Conservation (phyloP, 1,140 invertebrate genomes). For the Ceratosolen fusciceps region DNA sequence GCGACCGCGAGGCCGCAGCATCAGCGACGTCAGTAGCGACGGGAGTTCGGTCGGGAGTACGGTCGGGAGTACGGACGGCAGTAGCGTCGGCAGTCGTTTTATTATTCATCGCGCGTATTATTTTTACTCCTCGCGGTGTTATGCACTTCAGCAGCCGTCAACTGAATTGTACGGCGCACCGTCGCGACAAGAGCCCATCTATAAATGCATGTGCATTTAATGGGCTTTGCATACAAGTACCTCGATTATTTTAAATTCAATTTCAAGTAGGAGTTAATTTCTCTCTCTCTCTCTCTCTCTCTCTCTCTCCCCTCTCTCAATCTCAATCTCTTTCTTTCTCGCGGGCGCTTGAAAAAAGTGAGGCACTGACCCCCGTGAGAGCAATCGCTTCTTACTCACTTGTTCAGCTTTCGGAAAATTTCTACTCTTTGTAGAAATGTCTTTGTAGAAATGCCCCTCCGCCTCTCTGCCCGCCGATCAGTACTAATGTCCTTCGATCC, state of each 20-base stretch:
- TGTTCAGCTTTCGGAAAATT: too few species aligned
- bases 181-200: slow-evolving; percentile 32
- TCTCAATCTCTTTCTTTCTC: too few species aligned
- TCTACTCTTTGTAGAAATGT: too few species aligned
- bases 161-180: slow-evolving; percentile 18
- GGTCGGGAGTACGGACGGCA: background rate
- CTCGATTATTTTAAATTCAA: slow-evolving; percentile 20
- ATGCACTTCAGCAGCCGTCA: slow-evolving; percentile 31
- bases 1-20: background rate
- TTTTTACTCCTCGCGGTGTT: slow-evolving; percentile 20
- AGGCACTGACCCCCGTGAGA: too few species aligned
- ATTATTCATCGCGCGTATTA: slow-evolving; percentile 56
- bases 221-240: background rate
- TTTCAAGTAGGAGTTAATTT: background rate
- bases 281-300: background rate
- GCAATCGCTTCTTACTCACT: too few species aligned
- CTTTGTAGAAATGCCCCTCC: too few species aligned
- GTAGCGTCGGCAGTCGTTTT: slow-evolving; percentile 50
- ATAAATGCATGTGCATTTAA: slow-evolving; percentile 14
- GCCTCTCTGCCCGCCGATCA: too few species aligned
- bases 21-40: background rate
- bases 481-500: too few species aligned
- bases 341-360: too few species aligned
- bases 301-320: background rate
- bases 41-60: background rate